Base-by-base conservation (phyloP, 2,888 invertebrate species). In the Drosophila atroscutellata region DNA sequence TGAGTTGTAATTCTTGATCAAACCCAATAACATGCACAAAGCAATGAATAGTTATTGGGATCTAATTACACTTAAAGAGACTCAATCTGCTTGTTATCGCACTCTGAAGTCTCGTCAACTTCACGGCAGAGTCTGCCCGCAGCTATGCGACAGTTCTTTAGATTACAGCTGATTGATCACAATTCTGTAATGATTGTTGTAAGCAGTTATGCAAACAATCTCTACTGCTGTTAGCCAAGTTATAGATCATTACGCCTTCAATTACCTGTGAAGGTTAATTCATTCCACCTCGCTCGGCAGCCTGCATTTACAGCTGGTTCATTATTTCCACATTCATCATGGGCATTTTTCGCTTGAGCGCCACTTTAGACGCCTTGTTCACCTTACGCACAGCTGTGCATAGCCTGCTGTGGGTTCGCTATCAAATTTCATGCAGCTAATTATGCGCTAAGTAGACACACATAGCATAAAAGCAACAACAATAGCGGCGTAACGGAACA, bases 401-500 rank as follows among this genome's bases (percentile, higher is more conserved):
- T 15, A 47, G 60, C 51, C 54, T 54, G 66, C 72, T 50, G 34
- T 45, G 20, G 51, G 61, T 55, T 50, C 39, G 76, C 58, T 75
- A 75, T 80, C 86, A 80, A 75, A 83, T 81, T 88, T 80, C 74
- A 85, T 83, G 83, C 86, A 82, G 86, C 90, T 89, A 86, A 89
- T 86, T 87, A 86, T 86, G 88, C 86, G 88, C 86, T 86, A 86
- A 89, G 88, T 89, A 89, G 89, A 89, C 62, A 26, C 60, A 72
- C 20, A 63, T 18, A 63, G 59, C 39, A 72, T 24, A 15, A 8
- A 15, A 15, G 30, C 62, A 71, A 54, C 50, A 50, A 39, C 30
- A 52, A 18, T 20, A 34, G 36, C n/a, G 9, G 39, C 52, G n/a
- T n/a, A 57, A 52, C 36, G 64, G 64, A 59, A 54, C 55, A 69